phyloP scores from a whole-genome alignment of 2,797 vertebrate species.

The Uromys caudimaculatus region DNA sequence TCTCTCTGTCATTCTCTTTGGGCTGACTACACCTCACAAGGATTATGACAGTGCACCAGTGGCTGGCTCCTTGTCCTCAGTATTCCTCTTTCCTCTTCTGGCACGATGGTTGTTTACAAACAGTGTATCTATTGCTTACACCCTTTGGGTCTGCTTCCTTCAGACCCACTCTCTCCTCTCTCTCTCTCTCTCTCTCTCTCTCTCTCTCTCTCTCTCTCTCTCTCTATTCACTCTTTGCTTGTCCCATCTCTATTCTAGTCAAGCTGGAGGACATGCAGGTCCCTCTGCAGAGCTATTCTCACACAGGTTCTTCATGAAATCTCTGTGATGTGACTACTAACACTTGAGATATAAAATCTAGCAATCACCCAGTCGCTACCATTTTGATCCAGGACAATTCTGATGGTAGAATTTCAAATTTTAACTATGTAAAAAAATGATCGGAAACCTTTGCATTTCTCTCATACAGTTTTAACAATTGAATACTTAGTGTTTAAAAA shows the following conservation, averaged over 20 bases:
- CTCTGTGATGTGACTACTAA: not conserved
- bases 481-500: not conserved
- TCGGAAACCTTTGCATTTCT: not conserved
- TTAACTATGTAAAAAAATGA: not conserved
- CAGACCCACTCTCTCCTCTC: no score
- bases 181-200: not conserved
- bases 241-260: not conserved
- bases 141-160: not conserved
- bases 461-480: not conserved
- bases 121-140: not conserved
- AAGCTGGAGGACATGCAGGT: not conserved
- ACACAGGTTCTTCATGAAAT: not conserved
- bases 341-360: not conserved
- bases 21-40: not conserved
- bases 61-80: not conserved
- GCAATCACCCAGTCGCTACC: not conserved
- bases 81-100: not conserved
- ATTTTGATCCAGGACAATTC: slow-evolving; percentile 46
- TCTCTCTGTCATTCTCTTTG: not conserved
- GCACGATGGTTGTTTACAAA: not conserved
- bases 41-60: not conserved
- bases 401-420: slow-evolving; percentile 38
- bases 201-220: not conserved
- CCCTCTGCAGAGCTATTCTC: not conserved
- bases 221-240: not conserved